Evolutionary conservation across 2,113 vertebrate species (phyloP).

Genomic region (Equus quagga): DNA sequence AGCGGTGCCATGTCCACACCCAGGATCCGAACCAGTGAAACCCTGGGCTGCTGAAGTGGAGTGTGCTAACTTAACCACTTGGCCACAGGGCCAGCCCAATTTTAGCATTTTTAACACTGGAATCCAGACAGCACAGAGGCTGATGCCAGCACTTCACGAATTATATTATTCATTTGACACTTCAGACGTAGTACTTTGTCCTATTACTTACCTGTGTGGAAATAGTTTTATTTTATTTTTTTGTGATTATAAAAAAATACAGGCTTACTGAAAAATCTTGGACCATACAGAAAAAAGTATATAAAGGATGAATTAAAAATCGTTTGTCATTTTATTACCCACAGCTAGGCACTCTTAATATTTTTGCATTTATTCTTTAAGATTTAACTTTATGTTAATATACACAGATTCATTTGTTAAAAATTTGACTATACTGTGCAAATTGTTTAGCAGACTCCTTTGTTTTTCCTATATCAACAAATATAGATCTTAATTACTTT

Average conservation of each 20-base stretch:
- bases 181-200: not conserved
- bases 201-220: not conserved
- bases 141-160: not conserved
- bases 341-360: not conserved
- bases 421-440: not conserved
- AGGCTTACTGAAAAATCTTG: slow-evolving; percentile 19
- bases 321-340: not conserved
- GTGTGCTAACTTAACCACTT: too few relatives aligned
- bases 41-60: too few relatives aligned
- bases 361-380: not conserved
- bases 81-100: too few relatives aligned
- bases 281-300: not conserved
- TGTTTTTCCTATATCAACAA: not conserved
- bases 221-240: not conserved
- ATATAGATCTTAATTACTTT: not conserved
- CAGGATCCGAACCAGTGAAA: too few relatives aligned
- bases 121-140: not conserved
- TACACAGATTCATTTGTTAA: not conserved
- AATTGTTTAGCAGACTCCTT: not conserved
- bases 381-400: not conserved
- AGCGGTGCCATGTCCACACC: too few relatives aligned
- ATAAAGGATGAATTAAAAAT: not conserved
- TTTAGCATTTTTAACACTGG: slow-evolving; percentile 17
- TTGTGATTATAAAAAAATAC: not conserved
- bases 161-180: not conserved